A percentile compares a stretch with the other conserved stretches of the same genome.
phyloP scores from a whole-genome alignment of 2,113 vertebrate genomes.

The Cochlearius cochlearius region DNA sequence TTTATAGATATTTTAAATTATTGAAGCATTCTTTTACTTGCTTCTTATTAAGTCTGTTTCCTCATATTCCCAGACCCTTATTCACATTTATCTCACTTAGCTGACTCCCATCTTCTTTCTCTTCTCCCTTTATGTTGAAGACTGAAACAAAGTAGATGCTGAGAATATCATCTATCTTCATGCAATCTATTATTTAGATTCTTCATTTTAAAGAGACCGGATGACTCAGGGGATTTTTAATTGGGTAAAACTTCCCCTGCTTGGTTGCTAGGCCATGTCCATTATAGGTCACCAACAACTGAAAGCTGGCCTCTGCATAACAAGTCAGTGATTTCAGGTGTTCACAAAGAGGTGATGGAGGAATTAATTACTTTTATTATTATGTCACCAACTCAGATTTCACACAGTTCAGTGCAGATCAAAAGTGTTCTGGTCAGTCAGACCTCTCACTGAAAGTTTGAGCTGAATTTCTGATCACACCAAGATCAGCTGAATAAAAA shows the following conservation, averaged over 20 bases:
- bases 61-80: not conserved
- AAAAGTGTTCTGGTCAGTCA: not conserved
- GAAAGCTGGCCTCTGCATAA: not conserved
- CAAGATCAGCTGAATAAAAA: not conserved
- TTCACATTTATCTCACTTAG: constrained; percentile 47
- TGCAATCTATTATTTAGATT: constrained; percentile 45
- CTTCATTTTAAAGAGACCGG: constrained; percentile 3
- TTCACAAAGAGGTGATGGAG: not conserved
- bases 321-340: not conserved
- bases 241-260: not conserved
- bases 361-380: not conserved
- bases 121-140: not conserved
- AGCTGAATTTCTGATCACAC: not conserved
- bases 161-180: constrained; percentile 41
- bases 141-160: constrained; percentile 26
- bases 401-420: not conserved
- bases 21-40: constrained; percentile 18
- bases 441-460: not conserved
- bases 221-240: constrained; percentile 32
- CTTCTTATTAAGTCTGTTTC: constrained; percentile 30
- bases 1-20: constrained; percentile 45
- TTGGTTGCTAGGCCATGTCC: not conserved
- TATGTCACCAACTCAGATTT: not conserved
- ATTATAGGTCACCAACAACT: not conserved
- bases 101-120: not conserved